Evolutionary conservation across 2,888 invertebrate species (phyloP).

Genomic region (Aradus depressus): DNA sequence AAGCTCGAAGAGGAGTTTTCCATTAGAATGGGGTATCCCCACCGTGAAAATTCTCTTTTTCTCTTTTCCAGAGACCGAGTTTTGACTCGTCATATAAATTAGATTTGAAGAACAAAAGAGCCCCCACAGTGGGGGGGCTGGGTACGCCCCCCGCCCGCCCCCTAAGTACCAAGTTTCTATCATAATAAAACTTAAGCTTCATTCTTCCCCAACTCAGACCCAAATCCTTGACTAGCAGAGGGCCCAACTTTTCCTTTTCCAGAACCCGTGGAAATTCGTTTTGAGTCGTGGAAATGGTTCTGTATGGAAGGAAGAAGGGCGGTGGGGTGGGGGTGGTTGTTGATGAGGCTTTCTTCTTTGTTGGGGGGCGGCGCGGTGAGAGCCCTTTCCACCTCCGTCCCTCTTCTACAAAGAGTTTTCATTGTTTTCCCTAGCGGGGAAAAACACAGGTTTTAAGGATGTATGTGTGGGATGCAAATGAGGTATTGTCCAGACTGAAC

Average conservation of each 20-base stretch:
- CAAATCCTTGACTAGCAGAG: conserved; percentile 8
- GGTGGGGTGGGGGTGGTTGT: too few relatives aligned
- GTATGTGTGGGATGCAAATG: too few relatives aligned
- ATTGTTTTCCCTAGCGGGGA: too few relatives aligned
- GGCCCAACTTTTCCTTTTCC: conserved; percentile 12
- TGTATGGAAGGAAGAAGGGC: too few relatives aligned
- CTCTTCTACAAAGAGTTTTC: too few relatives aligned
- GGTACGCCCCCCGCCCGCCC: not conserved
- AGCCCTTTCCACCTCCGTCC: too few relatives aligned
- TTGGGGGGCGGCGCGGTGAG: too few relatives aligned
- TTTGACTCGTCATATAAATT: conserved; percentile 18
- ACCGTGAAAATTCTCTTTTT: conserved; percentile 18
- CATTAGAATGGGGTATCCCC: conserved; percentile 13
- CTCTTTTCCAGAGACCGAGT: conserved; percentile 13
- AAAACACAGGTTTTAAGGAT: too few relatives aligned
- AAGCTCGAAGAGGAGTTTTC: conserved; percentile 16
- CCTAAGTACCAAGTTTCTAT: conserved; percentile 18
- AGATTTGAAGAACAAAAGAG: conserved; percentile 19
- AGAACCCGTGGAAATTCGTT: conserved; percentile 6
- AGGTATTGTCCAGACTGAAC: too few relatives aligned
- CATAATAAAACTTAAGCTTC: conserved; percentile 18
- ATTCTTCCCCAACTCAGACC: conserved; percentile 16
- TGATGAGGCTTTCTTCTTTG: too few relatives aligned
- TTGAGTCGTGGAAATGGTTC: too few relatives aligned
- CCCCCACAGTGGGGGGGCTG: too few relatives aligned